phyloP scores from a whole-genome alignment of 2,888 invertebrate species.

The Hybos culiciformis region DNA sequence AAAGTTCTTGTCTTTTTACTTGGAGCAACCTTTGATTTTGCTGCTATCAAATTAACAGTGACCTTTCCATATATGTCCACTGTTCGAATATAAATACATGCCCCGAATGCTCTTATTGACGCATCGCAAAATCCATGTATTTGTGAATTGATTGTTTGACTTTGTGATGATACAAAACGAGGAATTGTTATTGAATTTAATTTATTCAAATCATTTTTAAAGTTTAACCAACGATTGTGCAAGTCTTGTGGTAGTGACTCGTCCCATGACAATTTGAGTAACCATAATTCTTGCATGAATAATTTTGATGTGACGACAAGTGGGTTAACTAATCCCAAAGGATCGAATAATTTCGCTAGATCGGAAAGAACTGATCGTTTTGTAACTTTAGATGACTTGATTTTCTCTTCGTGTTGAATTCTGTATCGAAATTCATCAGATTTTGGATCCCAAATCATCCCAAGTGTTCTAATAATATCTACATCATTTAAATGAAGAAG shows the following conservation, averaged over 20 bases:
- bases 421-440: slow-evolving; percentile 6
- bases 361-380: slow-evolving; percentile 9
- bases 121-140: slow-evolving; percentile 2
- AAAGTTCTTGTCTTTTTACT: slow-evolving; percentile 4
- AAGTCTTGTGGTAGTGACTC: slow-evolving; percentile 9
- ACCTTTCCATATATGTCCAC: not conserved
- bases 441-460: slow-evolving; percentile 7
- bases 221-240: slow-evolving; percentile 5
- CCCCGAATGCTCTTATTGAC: not conserved
- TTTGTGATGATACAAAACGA: slow-evolving; percentile 2
- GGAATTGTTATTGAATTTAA: slow-evolving; percentile 7
- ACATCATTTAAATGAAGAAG: not conserved
- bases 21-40: slow-evolving; percentile 8
- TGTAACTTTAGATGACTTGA: not conserved
- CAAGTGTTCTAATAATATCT: slow-evolving; percentile 9
- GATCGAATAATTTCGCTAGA: slow-evolving; percentile 11
- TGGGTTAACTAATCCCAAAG: slow-evolving; percentile 12
- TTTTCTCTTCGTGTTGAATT: too few species aligned
- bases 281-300: slow-evolving; percentile 12
- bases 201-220: not conserved
- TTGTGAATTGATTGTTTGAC: not conserved
- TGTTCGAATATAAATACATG: slow-evolving; percentile 1
- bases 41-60: not conserved
- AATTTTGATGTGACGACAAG: slow-evolving; percentile 10
- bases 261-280: slow-evolving; percentile 9